phyloP scores from a whole-genome alignment of 1,140 invertebrate species.

The Theocolax elegans region DNA sequence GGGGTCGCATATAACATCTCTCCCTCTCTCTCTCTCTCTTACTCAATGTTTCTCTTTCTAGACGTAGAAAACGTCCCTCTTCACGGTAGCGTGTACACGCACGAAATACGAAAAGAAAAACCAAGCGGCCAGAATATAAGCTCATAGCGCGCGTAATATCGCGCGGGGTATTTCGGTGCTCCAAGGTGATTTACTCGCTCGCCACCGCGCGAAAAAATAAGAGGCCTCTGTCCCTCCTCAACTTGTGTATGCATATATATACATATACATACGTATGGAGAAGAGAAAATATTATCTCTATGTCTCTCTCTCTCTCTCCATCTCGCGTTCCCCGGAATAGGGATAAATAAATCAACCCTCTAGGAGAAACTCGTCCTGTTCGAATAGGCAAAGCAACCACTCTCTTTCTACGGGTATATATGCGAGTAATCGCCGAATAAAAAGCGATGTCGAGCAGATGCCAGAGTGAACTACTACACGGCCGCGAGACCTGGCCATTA shows the following conservation, averaged over 20 bases:
- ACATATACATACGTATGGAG: no score
- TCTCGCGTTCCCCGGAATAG: conserved; percentile 22
- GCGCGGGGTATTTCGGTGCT: conserved; percentile 32
- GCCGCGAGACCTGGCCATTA: conserved; percentile 56
- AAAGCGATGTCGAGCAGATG: conserved; percentile 59
- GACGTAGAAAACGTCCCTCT: no score
- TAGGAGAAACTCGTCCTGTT: conserved; percentile 1
- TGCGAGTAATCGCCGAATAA: conserved; percentile 59
- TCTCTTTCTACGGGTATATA: no score
- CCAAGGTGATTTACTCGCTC: conserved; percentile 34
- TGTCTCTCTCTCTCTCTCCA: conserved; percentile 6
- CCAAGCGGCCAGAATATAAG: no score
- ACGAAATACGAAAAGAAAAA: neutral
- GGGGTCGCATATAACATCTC: no score
- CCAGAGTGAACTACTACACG: conserved; percentile 48
- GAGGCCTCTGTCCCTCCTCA: no score
- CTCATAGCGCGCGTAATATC: conserved; percentile 24
- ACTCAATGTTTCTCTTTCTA: no score
- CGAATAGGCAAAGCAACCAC: neutral
- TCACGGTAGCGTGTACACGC: no score
- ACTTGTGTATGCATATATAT: no score
- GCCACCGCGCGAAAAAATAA: conserved; percentile 9
- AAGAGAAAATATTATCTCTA: no score
- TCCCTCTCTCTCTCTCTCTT: no score
- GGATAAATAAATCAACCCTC: conserved; percentile 52